Conservation (phyloP, 2,888 invertebrate genomes). For the Hydriomena furcata region DNA sequence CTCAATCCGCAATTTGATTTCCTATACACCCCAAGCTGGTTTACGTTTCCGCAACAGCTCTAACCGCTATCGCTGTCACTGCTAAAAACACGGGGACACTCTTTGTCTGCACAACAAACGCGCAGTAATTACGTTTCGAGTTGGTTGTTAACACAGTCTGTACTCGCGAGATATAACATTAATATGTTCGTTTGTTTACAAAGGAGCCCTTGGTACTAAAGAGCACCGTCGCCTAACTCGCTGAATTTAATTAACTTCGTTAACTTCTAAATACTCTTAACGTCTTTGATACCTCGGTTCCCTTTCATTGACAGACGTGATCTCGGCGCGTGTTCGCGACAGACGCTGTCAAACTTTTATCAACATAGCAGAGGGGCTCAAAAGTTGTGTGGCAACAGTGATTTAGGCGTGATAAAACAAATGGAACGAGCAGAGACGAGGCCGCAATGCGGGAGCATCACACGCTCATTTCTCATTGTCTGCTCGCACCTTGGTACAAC, state of each 20-base stretch:
- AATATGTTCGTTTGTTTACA: conserved; percentile 77
- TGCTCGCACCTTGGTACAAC: conserved; percentile 67
- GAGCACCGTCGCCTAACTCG: conserved; percentile 74
- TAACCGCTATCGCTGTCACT: conserved; percentile 20
- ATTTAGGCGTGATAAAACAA: conserved; percentile 79
- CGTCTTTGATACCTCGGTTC: conserved; percentile 78
- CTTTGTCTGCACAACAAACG: conserved; percentile 58
- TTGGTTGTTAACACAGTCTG: conserved; percentile 65
- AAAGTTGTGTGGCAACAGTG: conserved; percentile 75
- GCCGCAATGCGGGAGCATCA: conserved; percentile 79
- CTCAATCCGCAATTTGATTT: conserved; percentile 62
- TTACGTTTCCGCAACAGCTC: conserved; percentile 27
- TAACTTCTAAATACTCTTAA: conserved; percentile 83
- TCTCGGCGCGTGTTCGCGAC: conserved; percentile 67
- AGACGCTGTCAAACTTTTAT: conserved; percentile 78
- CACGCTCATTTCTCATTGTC: conserved; percentile 80
- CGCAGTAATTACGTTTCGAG: conserved; percentile 67
- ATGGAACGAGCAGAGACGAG: conserved; percentile 63
- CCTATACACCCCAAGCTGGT: conserved; percentile 24
- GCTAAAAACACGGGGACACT: conserved; percentile 36
- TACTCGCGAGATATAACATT: conserved; percentile 73
- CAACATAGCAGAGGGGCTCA: conserved; percentile 56
- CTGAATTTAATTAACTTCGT: conserved; percentile 82
- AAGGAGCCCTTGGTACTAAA: conserved; percentile 76
- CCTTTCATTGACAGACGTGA: conserved; percentile 74